These are phyloP conservation scores for Athripsodes cinereus DNA, from an alignment of 2,888 invertebrate species.

Conservation along the genomic window DNA sequence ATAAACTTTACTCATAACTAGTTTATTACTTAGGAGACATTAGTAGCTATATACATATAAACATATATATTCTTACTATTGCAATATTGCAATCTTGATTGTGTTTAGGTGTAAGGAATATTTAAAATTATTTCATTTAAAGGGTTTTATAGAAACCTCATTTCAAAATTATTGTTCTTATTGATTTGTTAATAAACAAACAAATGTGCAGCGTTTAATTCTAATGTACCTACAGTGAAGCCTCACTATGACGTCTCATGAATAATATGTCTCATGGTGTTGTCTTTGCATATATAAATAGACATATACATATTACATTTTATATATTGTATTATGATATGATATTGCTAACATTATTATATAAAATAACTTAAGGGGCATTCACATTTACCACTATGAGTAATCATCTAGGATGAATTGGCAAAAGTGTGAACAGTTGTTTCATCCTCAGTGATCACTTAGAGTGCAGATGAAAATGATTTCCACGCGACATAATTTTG, in stretches of 20 bases:
- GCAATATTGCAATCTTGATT: constrained; percentile 17
- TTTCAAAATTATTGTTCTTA: constrained; percentile 12
- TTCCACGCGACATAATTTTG: too few relatives aligned
- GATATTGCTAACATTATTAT: too few relatives aligned
- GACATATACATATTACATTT: neutral
- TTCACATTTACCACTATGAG: too few relatives aligned
- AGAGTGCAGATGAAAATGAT: too few relatives aligned
- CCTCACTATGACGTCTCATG: neutral
- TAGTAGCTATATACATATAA: neutral
- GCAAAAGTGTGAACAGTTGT: too few relatives aligned
- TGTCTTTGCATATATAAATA: neutral
- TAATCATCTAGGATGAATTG: too few relatives aligned
- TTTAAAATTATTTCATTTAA: constrained; percentile 19
- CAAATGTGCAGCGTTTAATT: constrained; percentile 27
- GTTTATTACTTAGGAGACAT: neutral
- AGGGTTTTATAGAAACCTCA: constrained; percentile 26
- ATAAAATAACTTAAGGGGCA: too few relatives aligned
- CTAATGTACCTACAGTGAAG: constrained; percentile 26
- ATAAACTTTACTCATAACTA: constrained; percentile 10
- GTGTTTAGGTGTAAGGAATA: constrained; percentile 25
- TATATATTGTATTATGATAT: too few relatives aligned
- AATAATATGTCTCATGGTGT: neutral
- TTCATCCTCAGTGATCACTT: too few relatives aligned
- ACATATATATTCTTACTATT: neutral
- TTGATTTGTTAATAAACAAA: neutral